Evolutionary conservation across 1,140 invertebrate species (phyloP), one percentile per base, ranked within the genome.

Genomic region (Drosophila triauraria): DNA sequence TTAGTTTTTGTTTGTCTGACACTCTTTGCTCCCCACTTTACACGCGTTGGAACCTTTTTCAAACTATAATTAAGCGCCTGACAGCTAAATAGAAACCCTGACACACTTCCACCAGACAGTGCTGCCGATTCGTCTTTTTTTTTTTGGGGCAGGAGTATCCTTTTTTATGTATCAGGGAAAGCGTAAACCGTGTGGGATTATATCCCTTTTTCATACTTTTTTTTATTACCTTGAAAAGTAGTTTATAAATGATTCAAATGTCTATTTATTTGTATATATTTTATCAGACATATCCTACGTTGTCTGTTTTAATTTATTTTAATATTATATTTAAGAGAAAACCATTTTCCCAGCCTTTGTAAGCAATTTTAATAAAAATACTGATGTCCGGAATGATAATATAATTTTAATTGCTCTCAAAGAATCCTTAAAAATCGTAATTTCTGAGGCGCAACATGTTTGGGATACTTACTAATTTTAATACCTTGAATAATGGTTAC

Each of bases 11-110:
- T 78, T 78, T 70, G 78, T 59, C 77, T 78, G 58, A 82, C 79
- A 75, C 71, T 65, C 59, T 69, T 78, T 51, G 77, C 62, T 58
- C 61, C 61, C 51, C 61, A 48, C 38, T 75, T 44, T 43, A 75
- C 59, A 86, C 68, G 61, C 71, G 61, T 67, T 87, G 82, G 70
- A 88, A 88, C 84, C 80, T 79, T 80, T 83, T 88, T 88, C 57
- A 70, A 87, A 80, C 71, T 83, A 74, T 87, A 87, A 87, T 87
- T 78, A 88, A 80, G 68, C 65, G 82, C 72, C 72, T 88, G 80
- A 87, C 85, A 72, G 82, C 71, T 64, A 79, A 67, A 78, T 71
- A 80, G 78, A 80, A 79, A 74, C 76, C 67, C 77, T 59, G 56
- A 79, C 60, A 78, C 75, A 77, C 74, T 54, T 77, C 40, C 30